Conservation (phyloP, 2,113 vertebrate genomes). For the Pseudois nayaur region DNA sequence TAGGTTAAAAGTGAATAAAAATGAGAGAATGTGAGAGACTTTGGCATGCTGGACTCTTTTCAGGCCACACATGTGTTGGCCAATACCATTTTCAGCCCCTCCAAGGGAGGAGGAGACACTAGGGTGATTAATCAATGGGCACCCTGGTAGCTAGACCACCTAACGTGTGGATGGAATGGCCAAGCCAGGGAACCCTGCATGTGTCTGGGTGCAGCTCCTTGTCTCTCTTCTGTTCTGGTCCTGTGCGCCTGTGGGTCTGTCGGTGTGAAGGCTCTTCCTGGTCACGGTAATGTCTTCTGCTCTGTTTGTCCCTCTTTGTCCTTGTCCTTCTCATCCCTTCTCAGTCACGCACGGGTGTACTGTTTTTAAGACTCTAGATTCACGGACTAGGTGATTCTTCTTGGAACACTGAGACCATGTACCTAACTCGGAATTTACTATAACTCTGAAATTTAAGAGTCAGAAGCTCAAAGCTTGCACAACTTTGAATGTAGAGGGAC, state of each 20-base stretch:
- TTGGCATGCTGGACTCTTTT: background rate
- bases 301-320: background rate
- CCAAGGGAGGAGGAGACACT: background rate
- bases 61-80: background rate
- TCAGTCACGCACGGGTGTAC: rapidly evolving
- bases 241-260: background rate
- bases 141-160: too few species aligned
- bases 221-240: background rate
- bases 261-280: background rate
- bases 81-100: background rate
- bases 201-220: too few species aligned
- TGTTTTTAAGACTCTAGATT: background rate
- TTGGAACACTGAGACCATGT: background rate
- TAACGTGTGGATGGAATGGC: background rate
- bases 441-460: background rate
- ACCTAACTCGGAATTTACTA: background rate
- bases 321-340: background rate
- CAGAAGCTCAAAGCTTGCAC: background rate
- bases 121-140: background rate
- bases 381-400: background rate
- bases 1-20: background rate
- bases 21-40: background rate
- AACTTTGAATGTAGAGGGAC: too few species aligned
- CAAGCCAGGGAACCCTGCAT: background rate
- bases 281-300: background rate